Evolutionary conservation across 1,140 invertebrate species (phyloP), one percentile per base, ranked within the genome.

Genomic region (Drosophila elegans): DNA sequence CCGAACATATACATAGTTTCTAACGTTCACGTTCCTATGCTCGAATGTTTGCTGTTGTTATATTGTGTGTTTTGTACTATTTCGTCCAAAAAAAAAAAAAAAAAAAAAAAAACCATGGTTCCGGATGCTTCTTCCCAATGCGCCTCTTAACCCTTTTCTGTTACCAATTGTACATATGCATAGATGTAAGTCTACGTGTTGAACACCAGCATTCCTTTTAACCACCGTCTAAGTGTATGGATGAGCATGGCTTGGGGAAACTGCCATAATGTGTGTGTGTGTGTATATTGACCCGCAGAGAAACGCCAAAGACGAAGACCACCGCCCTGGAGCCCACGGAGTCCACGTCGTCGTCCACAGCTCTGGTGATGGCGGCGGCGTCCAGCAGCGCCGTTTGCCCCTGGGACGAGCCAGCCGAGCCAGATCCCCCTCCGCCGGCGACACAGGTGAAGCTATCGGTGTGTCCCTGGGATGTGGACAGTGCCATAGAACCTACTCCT

Each of bases 331-430:
- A 92, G 71, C 76, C 91, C 34, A 88, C 88, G 55, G 91, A 92
- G 57, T 92, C 93, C 78, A 94, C 95, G 92, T 94, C 95, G 68
- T 63, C 61, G 2, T 60, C 61, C 54, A 61, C 61, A 34, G 61
- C 61, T 11, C 21, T 64, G 29, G 61, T 44, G 93, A 81, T 78
- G 94, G 95, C 48, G 9, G 3, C 48, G 27, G 95, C 48, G 9
- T 6, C 48, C 27, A 66, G 60, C 74, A 95, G 95, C 92, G 94
- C 95, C 69, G 94, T 96, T 3, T 96, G 95, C 82, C 95, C 95
- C 11, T 96, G 95, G 95, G 95, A 96, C 63, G 74, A 74, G 78
- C 93, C 74, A 75, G 55, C 56, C 4, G 49, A 49, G 6, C 16
- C 45, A 25, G 55, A n/a, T 0, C 41, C 44, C 44, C 44, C 77